Evolutionary conservation across 2,888 invertebrate species (phyloP).

Genomic region (Mesoligia furuncula): DNA sequence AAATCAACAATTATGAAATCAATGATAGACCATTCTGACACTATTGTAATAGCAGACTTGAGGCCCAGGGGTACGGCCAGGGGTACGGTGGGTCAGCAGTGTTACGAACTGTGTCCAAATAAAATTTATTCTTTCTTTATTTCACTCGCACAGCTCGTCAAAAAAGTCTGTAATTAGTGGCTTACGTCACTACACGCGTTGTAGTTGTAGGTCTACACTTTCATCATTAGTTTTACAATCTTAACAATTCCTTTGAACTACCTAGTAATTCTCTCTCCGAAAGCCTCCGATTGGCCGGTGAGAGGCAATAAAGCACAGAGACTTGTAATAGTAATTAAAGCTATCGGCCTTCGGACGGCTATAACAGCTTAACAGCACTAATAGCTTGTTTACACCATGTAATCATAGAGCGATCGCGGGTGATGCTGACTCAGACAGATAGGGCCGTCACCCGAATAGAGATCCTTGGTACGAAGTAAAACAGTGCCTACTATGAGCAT

Average conservation of each 20-base stretch:
- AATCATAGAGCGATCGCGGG: slow-evolving; percentile 43
- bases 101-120: too few species aligned
- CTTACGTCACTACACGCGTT: background rate
- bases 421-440: slow-evolving; percentile 35
- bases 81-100: too few species aligned
- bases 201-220: background rate
- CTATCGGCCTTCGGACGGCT: slow-evolving; percentile 37
- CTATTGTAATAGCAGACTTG: too few species aligned
- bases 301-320: slow-evolving; percentile 23
- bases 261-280: background rate
- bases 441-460: slow-evolving; percentile 40
- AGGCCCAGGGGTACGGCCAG: too few species aligned
- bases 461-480: background rate
- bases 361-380: slow-evolving; percentile 54
- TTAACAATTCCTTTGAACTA: slow-evolving; percentile 7
- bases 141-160: background rate
- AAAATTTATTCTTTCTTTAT: too few species aligned
- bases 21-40: too few species aligned
- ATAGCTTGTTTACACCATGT: slow-evolving; percentile 67
- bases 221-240: background rate
- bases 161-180: background rate
- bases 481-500: too few species aligned
- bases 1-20: too few species aligned
- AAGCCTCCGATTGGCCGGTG: background rate
- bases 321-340: slow-evolving; percentile 49